Evolutionary conservation across 2,888 invertebrate species (phyloP).

Genomic region (Sphaeridia pumilis): DNA sequence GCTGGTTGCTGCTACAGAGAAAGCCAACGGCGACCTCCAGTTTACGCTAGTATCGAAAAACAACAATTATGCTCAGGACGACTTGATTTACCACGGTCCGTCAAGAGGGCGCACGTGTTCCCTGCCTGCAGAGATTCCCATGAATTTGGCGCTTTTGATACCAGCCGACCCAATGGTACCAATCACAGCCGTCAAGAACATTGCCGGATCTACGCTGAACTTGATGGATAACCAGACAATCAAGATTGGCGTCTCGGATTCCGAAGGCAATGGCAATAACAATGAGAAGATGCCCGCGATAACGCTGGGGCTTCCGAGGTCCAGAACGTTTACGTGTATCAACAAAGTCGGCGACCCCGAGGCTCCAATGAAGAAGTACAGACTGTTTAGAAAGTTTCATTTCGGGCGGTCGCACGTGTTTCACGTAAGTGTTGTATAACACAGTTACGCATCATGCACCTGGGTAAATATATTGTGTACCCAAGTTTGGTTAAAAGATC

Average conservation of each 20-base stretch:
- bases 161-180: slow-evolving; percentile 24
- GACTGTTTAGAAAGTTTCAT: slow-evolving; percentile 31
- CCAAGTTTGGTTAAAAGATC: too few species aligned
- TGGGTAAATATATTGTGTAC: neutral
- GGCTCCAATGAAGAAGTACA: slow-evolving; percentile 17
- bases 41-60: neutral
- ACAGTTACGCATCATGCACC: neutral
- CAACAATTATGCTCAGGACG: neutral
- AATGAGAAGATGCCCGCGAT: too few species aligned
- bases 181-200: slow-evolving; percentile 19
- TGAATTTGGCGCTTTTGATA: too few species aligned
- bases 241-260: slow-evolving; percentile 12
- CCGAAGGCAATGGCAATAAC: too few species aligned
- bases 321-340: slow-evolving; percentile 24
- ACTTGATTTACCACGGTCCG: neutral
- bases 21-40: neutral
- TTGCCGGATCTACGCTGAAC: slow-evolving; percentile 18
- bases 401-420: slow-evolving; percentile 30
- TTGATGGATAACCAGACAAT: slow-evolving; percentile 19
- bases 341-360: slow-evolving; percentile 24
- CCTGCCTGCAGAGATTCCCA: too few species aligned
- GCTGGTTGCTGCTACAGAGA: neutral
- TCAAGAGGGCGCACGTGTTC: slow-evolving; percentile 28
- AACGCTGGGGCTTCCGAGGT: slow-evolving; percentile 14
- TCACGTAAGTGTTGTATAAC: slow-evolving; percentile 22